Evolutionary conservation across 2,888 invertebrate species (phyloP), one percentile per base, ranked within the genome.

Genomic region (Calephelis perditalis): DNA sequence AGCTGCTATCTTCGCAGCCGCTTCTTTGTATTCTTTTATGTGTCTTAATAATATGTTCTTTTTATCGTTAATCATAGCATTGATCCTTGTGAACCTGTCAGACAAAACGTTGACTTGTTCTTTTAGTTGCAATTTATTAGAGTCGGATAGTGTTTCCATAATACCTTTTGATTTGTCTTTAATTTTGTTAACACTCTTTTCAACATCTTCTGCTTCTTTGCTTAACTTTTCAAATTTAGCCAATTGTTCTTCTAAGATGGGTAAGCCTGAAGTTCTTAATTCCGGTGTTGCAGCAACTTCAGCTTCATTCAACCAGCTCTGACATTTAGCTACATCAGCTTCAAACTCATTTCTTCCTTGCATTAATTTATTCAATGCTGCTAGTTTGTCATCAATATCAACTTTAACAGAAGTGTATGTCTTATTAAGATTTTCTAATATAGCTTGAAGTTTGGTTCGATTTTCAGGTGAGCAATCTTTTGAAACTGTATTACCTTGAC

Each of bases 271-370:
- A 26, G 95, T 93, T 54, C 96, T 92, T 5, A 97, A 88, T 73
- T 97, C 97, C 44, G 95, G 93, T 9, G 95, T 94, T 1, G 96
- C 95, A 4, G 96, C 95, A 0, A 96, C 95, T 81, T 98, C 97
- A 40, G 96, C 96, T 84, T 98, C 96, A 69, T 96, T 95, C 47
- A 98, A 89, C 98, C 98, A 98, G 71, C 95, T 94, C 67, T 95
- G 94, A 75, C 96, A 95, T 72, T 94, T 94, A 62, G 95, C 95
- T 57, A 96, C 92, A 64, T 96, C 95, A 54, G 92, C 92, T 82
- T 98, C 98, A 71, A 97, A 96, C 56, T 95, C 92, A 73, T 94
- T 95, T 64, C 98, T 92, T 11, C 95, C 94, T 78, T 95, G 94
- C 10, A 96, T 84, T 10, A 96, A 88, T 82, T 95, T 95, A 47